Evolutionary conservation across 2,797 vertebrate species (phyloP), one percentile per base, ranked within the genome.

Genomic region (Enteromius viviparus): DNA sequence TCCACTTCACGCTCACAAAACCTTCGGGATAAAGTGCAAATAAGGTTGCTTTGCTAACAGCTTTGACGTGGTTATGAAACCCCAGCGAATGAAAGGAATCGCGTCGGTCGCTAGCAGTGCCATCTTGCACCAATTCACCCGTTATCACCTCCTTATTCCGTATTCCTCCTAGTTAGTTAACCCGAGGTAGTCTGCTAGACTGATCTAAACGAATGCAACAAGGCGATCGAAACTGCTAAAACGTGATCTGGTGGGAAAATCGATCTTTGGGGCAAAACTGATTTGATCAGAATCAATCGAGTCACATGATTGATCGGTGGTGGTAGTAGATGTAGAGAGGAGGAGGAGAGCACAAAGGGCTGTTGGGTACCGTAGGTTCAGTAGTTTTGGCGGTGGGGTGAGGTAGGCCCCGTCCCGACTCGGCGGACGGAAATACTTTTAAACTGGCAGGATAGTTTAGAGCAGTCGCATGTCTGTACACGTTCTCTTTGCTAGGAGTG

Each of bases 311-410:
- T 12, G 32, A 65, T 5, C 58, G 15, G 7, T 62, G 19, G 29
- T 23, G 12, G 29, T 40, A 7, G 51, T 15, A 70, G 79, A 60
- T 49, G 6, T 64, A 32, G 26, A 32, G 14, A 64, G 14, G 26
- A 62, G 58, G 60, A 64, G 14, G 60, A 64, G 26, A 64, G 60
- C 14, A 15, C 37, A 70, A 23, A 68, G 69, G 81, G 87, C 81
- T 89, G 86, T 87, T 91, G 88, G 89, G 86, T 49, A 87, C 83
- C 88, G 86, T 88, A 87, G 86, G 89, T 84, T 91, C 90, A 92
- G 93, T 94, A 92, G 93, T 94, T 93, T 94, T 92, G 92, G 93
- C 91, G 90, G 89, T 92, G 90, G 87, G 92, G 92, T 91, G 95
- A 95, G 95, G 95, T 95, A 95, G 95, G 92, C 92, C 91, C 91